Evolutionary conservation across 2,888 invertebrate species (phyloP).

Genomic region (Agrochola litura): DNA sequence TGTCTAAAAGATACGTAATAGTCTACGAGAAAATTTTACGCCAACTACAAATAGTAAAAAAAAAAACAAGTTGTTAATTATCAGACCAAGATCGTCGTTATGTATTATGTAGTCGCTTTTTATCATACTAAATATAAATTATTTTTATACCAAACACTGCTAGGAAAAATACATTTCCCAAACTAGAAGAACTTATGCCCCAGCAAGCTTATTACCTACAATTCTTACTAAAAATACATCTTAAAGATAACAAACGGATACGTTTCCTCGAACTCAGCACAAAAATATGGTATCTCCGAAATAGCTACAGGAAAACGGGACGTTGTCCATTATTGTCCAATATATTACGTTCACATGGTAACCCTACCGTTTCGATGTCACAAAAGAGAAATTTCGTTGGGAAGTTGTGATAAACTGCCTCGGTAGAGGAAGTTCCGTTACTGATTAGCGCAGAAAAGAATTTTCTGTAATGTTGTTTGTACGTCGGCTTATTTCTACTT

Average conservation of each 20-base stretch:
- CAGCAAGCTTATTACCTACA: conserved; percentile 8
- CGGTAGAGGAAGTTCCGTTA: conserved; percentile 75
- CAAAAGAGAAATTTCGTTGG: conserved; percentile 74
- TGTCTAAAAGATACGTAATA: no score
- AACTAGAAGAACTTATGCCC: not conserved
- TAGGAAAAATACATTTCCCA: not conserved
- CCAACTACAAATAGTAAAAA: not conserved
- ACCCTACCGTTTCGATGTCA: conserved; percentile 73
- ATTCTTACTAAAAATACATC: conserved; percentile 18
- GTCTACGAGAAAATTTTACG: not conserved
- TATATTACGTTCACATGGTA: conserved; percentile 56
- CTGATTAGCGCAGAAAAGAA: conserved; percentile 81
- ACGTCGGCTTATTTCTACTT: conserved; percentile 47
- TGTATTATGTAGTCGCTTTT: not conserved
- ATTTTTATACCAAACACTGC: not conserved
- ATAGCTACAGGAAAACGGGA: conserved; percentile 44
- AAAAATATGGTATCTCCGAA: conserved; percentile 38
- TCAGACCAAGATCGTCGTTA: not conserved
- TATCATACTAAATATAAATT: not conserved
- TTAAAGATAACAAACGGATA: conserved; percentile 29
- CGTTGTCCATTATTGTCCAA: conserved; percentile 53
- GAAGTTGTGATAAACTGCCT: conserved; percentile 81
- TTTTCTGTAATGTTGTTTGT: conserved; percentile 70
- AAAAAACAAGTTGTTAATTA: not conserved
- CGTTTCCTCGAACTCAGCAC: conserved; percentile 17